These are phyloP conservation scores for Drosophila ananassae DNA, from an alignment of 1,140 invertebrate species.

Conservation along the genomic window DNA sequence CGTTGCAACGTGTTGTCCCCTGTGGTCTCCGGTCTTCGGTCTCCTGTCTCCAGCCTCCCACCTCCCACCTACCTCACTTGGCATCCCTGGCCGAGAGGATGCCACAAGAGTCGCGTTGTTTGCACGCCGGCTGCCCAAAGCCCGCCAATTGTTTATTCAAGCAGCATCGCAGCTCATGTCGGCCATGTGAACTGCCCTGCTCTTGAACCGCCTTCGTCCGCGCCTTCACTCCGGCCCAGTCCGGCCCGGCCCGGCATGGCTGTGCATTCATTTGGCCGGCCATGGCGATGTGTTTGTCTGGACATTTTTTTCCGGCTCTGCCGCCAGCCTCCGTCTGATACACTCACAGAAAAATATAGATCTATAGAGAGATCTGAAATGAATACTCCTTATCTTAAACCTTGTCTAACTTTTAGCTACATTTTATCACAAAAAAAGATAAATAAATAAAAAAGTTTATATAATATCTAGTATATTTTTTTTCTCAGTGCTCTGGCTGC, in stretches of 20 bases:
- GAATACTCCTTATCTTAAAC: no score
- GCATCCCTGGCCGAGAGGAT: neutral
- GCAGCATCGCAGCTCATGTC: slow-evolving; percentile 53
- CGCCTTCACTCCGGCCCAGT: neutral
- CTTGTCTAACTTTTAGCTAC: no score
- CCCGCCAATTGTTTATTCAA: slow-evolving; percentile 76
- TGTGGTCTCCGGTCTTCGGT: slow-evolving; percentile 6
- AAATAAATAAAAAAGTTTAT: no score
- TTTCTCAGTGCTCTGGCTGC: slow-evolving; percentile 20
- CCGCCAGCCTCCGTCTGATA: slow-evolving; percentile 1
- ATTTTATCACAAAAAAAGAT: no score
- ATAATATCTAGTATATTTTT: neutral
- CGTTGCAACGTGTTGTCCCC: slow-evolving; percentile 41
- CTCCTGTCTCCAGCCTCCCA: slow-evolving; percentile 5
- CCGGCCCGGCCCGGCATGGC: slow-evolving; percentile 19
- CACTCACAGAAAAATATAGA: slow-evolving; percentile 13
- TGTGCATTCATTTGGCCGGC: slow-evolving; percentile 63
- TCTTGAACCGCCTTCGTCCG: slow-evolving; percentile 12
- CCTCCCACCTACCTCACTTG: neutral
- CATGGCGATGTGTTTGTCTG: slow-evolving; percentile 50
- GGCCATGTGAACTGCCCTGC: slow-evolving; percentile 17
- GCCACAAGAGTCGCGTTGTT: slow-evolving; percentile 41
- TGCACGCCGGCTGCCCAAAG: slow-evolving; percentile 59
- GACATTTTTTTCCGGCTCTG: slow-evolving; percentile 32
- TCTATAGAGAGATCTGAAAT: neutral